phyloP scores from a whole-genome alignment of 2,797 vertebrate species.

The Tinamus major region DNA sequence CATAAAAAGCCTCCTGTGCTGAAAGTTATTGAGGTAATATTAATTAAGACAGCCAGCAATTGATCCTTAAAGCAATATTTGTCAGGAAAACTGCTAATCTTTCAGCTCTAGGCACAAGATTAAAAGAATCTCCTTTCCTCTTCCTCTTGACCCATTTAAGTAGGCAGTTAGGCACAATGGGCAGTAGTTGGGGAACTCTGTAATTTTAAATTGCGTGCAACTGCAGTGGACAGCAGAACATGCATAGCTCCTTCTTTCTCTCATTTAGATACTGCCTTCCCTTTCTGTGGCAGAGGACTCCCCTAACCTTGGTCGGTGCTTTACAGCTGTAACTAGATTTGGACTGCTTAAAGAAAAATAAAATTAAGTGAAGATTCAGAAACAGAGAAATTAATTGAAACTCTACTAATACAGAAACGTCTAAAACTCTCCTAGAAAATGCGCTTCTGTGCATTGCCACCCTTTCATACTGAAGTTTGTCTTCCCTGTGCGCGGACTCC shows the following conservation, averaged over 20 bases:
- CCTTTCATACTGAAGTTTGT: neutral
- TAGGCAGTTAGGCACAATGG: neutral
- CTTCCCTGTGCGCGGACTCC: neutral
- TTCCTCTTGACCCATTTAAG: neutral
- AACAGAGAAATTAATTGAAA: neutral
- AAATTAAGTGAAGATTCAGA: neutral
- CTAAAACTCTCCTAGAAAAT: neutral
- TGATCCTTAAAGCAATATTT: conserved; percentile 15
- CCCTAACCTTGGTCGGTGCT: neutral
- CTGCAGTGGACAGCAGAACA: neutral
- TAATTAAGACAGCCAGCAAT: conserved; percentile 9
- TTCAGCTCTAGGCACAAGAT: neutral
- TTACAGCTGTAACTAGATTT: neutral
- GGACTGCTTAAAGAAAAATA: neutral
- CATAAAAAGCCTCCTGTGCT: neutral
- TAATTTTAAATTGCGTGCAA: neutral
- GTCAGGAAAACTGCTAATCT: neutral
- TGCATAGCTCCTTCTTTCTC: neutral
- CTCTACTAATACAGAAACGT: neutral
- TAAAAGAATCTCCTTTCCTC: neutral
- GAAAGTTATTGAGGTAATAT: neutral
- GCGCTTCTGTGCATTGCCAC: neutral
- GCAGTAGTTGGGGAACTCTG: neutral
- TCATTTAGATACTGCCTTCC: neutral
- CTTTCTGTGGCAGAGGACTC: neutral